Evolutionary conservation across 2,797 vertebrate species (phyloP).

Genomic region (Okamejei kenojei): DNA sequence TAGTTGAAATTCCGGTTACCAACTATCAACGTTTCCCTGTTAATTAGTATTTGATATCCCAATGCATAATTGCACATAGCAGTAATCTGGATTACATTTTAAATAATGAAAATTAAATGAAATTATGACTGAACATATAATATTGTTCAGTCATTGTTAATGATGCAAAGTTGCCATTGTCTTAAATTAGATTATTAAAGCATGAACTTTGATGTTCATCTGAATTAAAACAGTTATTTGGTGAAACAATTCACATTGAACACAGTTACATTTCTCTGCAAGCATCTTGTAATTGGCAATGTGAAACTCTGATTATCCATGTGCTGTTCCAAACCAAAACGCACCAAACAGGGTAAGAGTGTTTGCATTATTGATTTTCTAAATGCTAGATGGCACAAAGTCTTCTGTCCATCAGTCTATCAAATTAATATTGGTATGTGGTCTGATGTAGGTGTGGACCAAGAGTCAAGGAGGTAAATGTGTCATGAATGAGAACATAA

Average conservation of each 20-base stretch:
- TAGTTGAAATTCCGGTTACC: neutral
- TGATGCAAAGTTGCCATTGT: neutral
- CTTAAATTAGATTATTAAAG: neutral
- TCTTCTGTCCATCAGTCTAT: neutral
- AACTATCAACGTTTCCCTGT: neutral
- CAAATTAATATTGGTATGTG: neutral
- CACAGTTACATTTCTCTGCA: neutral
- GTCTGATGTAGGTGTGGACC: neutral
- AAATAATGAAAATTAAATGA: neutral
- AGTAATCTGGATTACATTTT: neutral
- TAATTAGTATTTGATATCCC: neutral
- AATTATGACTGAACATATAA: neutral
- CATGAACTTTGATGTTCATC: neutral
- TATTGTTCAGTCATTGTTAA: neutral
- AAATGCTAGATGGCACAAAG: neutral
- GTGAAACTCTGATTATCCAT: neutral
- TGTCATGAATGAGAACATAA: neutral
- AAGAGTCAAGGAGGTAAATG: neutral
- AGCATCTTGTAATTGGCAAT: neutral
- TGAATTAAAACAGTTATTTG: neutral
- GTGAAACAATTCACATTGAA: neutral
- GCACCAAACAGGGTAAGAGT: neutral
- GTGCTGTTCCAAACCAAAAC: neutral
- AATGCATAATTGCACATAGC: neutral
- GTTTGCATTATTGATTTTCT: neutral